phyloP scores from a whole-genome alignment of 1,140 invertebrate species.

The Lasioglossum baleicum region DNA sequence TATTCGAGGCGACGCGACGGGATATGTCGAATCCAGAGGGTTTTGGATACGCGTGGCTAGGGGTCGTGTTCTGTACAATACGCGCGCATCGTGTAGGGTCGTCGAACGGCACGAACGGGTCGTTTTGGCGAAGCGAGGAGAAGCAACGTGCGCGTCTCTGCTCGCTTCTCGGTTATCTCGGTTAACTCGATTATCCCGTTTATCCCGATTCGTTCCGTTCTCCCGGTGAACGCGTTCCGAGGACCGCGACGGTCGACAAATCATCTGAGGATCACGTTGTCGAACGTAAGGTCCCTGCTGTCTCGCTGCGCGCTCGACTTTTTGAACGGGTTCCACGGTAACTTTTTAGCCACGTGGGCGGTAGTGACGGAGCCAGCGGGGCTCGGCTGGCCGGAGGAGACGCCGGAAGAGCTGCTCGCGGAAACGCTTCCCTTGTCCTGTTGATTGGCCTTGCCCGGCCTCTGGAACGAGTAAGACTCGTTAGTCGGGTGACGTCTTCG shows the following conservation, averaged over 20 bases:
- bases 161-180: background rate
- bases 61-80: background rate
- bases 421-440: constrained; percentile 82
- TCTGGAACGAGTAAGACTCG: constrained; percentile 62
- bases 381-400: constrained; percentile 83
- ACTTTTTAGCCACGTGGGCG: constrained; percentile 80
- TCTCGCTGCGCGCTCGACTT: constrained; percentile 80
- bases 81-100: too few species aligned
- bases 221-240: too few species aligned
- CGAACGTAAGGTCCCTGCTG: constrained; percentile 81
- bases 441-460: constrained; percentile 74
- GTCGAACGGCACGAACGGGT: background rate
- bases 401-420: constrained; percentile 82
- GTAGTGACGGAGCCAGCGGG: constrained; percentile 83
- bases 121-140: background rate
- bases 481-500: background rate
- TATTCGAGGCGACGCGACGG: background rate
- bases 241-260: constrained; percentile 16
- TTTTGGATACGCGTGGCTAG: too few species aligned
- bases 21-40: background rate
- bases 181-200: background rate
- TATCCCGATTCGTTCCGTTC: background rate
- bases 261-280: constrained; percentile 83
- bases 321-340: constrained; percentile 86
- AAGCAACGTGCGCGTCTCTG: too few species aligned